phyloP scores from a whole-genome alignment of 2,888 invertebrate genomes.

The Eupithecia tripunctaria region DNA sequence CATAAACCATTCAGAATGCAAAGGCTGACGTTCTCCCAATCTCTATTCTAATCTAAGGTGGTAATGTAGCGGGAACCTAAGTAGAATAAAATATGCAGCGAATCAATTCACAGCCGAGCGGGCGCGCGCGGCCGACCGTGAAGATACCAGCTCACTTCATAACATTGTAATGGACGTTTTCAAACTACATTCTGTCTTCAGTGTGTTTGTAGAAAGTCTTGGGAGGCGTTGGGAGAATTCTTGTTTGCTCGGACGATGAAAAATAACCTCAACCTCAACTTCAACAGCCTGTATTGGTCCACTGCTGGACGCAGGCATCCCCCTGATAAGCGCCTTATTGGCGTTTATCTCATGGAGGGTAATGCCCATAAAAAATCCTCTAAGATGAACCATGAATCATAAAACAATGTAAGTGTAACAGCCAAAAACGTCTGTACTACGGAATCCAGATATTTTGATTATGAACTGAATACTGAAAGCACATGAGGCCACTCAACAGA shows the following conservation, averaged over 20 bases:
- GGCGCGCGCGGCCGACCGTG: conserved; percentile 24
- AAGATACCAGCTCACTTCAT: conserved; percentile 33
- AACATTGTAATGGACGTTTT: conserved; percentile 11
- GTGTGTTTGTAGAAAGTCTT: not conserved
- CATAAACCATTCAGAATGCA: not conserved
- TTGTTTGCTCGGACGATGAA: not conserved
- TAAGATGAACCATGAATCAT: too few relatives aligned
- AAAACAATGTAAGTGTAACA: not conserved
- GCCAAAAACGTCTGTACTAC: too few relatives aligned
- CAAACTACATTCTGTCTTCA: not conserved
- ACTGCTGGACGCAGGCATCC: too few relatives aligned
- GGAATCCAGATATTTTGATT: too few relatives aligned
- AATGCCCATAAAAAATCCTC: too few relatives aligned
- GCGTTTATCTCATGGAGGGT: too few relatives aligned
- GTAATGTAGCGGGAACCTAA: conserved; percentile 32
- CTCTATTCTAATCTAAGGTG: conserved; percentile 13
- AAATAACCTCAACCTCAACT: too few relatives aligned
- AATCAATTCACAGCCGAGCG: conserved; percentile 38
- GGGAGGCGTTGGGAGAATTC: not conserved
- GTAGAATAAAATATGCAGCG: conserved; percentile 29
- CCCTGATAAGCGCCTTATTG: too few relatives aligned
- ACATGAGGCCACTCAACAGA: too few relatives aligned
- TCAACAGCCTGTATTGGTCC: too few relatives aligned
- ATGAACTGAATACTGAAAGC: too few relatives aligned
- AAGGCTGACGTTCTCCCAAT: not conserved